Evolutionary conservation across 1,140 invertebrate genomes (phyloP), one percentile per base, ranked within the genome.

Genomic region (Bombus picipes): DNA sequence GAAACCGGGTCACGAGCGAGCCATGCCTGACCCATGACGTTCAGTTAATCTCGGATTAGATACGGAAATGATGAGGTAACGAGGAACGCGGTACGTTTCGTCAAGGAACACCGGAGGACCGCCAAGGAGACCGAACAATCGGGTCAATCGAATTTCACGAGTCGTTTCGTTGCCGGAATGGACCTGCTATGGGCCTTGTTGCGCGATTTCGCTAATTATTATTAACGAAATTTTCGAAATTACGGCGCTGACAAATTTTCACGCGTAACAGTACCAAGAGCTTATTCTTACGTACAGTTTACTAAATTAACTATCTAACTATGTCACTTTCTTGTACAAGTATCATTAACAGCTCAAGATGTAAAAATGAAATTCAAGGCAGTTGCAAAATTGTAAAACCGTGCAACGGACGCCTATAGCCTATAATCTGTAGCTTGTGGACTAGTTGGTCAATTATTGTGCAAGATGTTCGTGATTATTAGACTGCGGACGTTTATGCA

Each of bases 1-100:
- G 53, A 71, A 84, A 84, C 47, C 53, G 76, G 83, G 82, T 84
- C 82, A 84, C 66, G 75, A 84, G 66, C 66, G 47, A n/a, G 18
- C 76, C 41, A 59, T 18, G 39, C 66, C 28, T 71, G 75, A 80
- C 83, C 66, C 75, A 25, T 43, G 68, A 37, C 82, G 82, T 84
- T 80, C 59, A 25, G 32, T 59, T 80, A 85, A 85, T 85, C 83
- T 59, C 76, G 77, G 53, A 85, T 85, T 85, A 73, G 76, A 85
- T 53, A 73, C 77, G 83, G 83, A 73, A 62, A 80, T 80, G 76
- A 80, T n/a, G 83, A 71, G 53, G 57, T 85, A 85, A 85, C 76
- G 81, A 83, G 81, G 59, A 39, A 76, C 72, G 37, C 37, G 39
- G 37, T 43, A 25, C 39, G 65, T 28, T 68, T 37, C 43, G 62